A percentile compares a stretch with the other conserved stretches of the same genome.
Evolutionary conservation across 2,113 vertebrate species (phyloP).

Genomic region (Opisthocomus hoazin): DNA sequence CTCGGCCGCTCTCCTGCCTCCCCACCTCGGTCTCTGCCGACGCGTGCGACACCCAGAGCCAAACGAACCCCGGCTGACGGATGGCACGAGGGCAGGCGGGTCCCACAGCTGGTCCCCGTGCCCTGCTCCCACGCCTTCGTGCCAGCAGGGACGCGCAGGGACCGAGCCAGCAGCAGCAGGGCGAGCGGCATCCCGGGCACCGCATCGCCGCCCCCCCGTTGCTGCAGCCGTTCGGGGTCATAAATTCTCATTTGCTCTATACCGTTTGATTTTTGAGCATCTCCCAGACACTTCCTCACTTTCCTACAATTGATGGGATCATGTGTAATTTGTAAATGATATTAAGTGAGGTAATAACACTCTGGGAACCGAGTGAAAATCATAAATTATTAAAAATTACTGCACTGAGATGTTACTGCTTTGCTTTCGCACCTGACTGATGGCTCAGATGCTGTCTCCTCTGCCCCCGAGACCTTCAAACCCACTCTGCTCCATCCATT

Average conservation of each 20-base stretch:
- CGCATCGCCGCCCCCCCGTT: accelerated
- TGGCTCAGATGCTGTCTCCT: constrained; percentile 3
- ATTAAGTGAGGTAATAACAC: constrained; percentile 68
- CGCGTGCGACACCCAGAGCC: neutral
- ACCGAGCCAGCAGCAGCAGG: accelerated
- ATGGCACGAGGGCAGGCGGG: accelerated
- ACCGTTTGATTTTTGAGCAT: constrained; percentile 38
- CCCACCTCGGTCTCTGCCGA: neutral
- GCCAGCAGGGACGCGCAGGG: accelerated
- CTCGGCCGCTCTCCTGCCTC: neutral
- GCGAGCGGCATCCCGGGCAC: neutral
- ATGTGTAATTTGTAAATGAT: constrained; percentile 66
- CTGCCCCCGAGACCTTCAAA: constrained; percentile 28
- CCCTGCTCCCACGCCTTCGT: accelerated
- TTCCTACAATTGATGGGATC: constrained; percentile 64
- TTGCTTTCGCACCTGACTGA: constrained; percentile 48
- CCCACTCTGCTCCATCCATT: neutral
- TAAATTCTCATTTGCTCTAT: constrained; percentile 49
- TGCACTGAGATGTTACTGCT: constrained; percentile 16
- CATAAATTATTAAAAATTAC: constrained; percentile 66
- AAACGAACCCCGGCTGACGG: accelerated
- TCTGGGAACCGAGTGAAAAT: constrained; percentile 50
- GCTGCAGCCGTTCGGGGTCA: neutral
- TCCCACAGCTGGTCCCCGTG: neutral
- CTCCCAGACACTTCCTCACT: constrained; percentile 65